These are phyloP conservation scores for Apodemus sylvaticus DNA, from an alignment of 2,113 vertebrate species.

Conservation along the genomic window DNA sequence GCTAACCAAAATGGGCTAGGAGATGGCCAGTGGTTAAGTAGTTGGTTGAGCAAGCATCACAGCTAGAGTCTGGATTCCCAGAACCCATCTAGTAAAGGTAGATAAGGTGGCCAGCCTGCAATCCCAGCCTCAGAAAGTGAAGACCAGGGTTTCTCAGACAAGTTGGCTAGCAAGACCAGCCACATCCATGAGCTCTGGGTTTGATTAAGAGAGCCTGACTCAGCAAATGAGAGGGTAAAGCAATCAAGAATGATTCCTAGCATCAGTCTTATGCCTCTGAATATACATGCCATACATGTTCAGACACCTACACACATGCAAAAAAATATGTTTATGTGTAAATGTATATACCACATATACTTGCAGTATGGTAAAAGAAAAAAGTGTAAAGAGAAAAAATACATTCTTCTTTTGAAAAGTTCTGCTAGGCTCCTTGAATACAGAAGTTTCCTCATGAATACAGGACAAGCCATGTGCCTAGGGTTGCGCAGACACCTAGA, in stretches of 20 bases:
- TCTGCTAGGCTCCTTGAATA: background rate
- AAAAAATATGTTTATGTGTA: background rate
- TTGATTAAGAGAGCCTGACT: background rate
- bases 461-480: background rate
- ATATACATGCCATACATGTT: background rate
- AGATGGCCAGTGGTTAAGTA: background rate
- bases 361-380: background rate
- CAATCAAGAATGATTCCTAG: background rate
- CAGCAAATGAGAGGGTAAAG: background rate
- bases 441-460: background rate
- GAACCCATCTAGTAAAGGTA: background rate
- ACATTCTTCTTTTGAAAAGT: background rate
- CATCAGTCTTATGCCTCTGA: background rate
- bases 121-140: background rate
- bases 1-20: background rate
- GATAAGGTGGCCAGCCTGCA: background rate
- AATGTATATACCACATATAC: background rate
- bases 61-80: background rate
- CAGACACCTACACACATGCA: no score
- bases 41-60: background rate
- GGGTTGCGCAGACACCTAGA: background rate
- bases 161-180: background rate
- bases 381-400: conserved; percentile 36
- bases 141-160: background rate
- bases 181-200: background rate